Evolutionary conservation across 1,140 invertebrate species (phyloP).

Genomic region (Himalopsyche phryganea): DNA sequence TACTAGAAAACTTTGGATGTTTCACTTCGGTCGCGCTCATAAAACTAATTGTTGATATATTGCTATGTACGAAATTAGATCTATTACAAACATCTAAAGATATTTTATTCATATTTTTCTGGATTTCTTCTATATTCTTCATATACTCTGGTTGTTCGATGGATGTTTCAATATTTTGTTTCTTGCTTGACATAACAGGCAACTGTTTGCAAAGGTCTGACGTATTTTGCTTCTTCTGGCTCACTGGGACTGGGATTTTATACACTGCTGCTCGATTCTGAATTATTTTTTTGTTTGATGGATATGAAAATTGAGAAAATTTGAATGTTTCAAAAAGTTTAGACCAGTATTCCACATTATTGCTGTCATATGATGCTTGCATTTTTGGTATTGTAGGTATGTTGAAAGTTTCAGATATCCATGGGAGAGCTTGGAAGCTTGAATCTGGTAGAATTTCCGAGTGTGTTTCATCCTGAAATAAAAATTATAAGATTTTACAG

Average conservation of each 20-base stretch:
- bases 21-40: slow-evolving; percentile 5
- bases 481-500: too few relatives aligned
- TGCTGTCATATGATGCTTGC: background rate
- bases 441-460: background rate
- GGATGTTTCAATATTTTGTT: background rate
- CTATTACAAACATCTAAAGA: slow-evolving; percentile 7
- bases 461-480: slow-evolving; percentile 8
- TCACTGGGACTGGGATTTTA: background rate
- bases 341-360: slow-evolving; percentile 8
- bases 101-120: slow-evolving; percentile 19
- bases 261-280: background rate
- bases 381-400: background rate
- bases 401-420: slow-evolving; percentile 10
- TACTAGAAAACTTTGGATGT: background rate
- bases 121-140: slow-evolving; percentile 12
- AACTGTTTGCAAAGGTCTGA: background rate
- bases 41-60: slow-evolving; percentile 7
- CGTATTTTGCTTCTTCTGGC: background rate
- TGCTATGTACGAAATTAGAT: background rate
- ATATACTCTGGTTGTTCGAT: slow-evolving; percentile 14
- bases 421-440: slow-evolving; percentile 1
- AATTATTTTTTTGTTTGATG: background rate
- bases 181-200: background rate
- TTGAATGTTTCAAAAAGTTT: slow-evolving; percentile 10
- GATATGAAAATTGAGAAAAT: slow-evolving; percentile 13